These are phyloP conservation scores for Papilio polytes DNA, from an alignment of 1,140 invertebrate genomes.

Conservation along the genomic window DNA sequence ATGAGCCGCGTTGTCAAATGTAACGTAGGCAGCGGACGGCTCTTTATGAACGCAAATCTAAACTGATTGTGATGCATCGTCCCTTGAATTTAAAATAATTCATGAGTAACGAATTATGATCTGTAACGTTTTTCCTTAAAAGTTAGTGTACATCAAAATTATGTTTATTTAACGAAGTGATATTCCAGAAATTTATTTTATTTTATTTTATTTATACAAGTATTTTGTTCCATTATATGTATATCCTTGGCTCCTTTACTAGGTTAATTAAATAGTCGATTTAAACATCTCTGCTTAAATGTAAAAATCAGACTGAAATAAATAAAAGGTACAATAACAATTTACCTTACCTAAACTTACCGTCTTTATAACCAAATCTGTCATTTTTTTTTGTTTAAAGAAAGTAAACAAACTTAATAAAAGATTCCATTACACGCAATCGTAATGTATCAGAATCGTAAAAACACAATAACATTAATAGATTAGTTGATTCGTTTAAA, in stretches of 20 bases:
- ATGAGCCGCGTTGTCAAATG: constrained; percentile 33
- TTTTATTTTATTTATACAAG: no score
- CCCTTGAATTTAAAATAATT: constrained; percentile 7
- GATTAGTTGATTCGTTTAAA: background rate
- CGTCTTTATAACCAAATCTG: no score
- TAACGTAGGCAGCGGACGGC: constrained; percentile 26
- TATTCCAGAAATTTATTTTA: background rate
- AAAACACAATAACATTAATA: background rate
- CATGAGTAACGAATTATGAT: background rate
- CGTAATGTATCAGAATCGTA: background rate
- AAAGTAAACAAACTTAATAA: no score
- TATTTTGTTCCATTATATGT: no score
- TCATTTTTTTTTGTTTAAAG: no score
- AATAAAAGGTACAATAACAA: background rate
- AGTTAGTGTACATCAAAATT: background rate
- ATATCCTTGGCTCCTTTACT: no score
- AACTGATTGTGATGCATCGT: background rate
- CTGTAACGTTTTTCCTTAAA: background rate
- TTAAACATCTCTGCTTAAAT: background rate
- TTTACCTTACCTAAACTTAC: no score
- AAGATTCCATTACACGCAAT: background rate
- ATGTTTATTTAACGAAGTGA: background rate
- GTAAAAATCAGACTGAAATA: background rate
- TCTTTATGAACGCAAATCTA: constrained; percentile 34
- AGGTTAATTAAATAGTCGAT: no score